phyloP scores from a whole-genome alignment of 2,888 invertebrate genomes.

The Carterocephalus palaemon region DNA sequence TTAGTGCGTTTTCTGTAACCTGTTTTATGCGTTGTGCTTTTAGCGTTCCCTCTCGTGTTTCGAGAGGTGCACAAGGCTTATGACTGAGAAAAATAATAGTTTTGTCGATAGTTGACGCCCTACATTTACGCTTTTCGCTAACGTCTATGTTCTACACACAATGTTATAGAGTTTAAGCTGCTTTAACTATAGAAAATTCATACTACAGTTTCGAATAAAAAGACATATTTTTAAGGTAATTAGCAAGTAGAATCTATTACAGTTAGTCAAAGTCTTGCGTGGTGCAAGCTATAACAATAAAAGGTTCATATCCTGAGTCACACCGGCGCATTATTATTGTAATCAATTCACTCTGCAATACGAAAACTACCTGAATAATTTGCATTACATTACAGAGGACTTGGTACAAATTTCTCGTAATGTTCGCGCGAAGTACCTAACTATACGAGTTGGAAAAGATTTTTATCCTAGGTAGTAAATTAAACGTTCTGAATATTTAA shows the following conservation, averaged over 20 bases:
- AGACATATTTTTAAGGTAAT: conserved; percentile 5
- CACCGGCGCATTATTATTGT: conserved; percentile 20
- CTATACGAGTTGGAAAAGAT: conserved; percentile 9
- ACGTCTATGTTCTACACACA: no score
- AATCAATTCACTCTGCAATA: conserved; percentile 19
- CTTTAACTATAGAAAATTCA: no score
- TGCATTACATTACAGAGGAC: conserved; percentile 15
- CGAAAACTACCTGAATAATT: conserved; percentile 17
- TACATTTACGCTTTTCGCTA: no score
- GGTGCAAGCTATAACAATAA: conserved; percentile 12
- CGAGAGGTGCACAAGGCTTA: no score
- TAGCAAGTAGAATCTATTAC: conserved; percentile 6
- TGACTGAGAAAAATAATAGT: no score
- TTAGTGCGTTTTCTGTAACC: no score
- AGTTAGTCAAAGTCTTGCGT: conserved; percentile 17
- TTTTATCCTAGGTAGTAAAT: conserved; percentile 8
- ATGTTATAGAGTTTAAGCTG: no score
- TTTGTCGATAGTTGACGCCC: no score
- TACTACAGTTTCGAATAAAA: not conserved
- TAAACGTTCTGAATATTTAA: conserved; percentile 8
- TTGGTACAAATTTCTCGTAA: conserved; percentile 12
- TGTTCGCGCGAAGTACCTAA: conserved; percentile 8
- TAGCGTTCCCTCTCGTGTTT: no score
- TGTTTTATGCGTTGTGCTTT: no score
- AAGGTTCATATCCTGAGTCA: conserved; percentile 16